Percentiles rank a stretch among this genome's conserved stretches.
Evolutionary conservation across 2,888 invertebrate species (phyloP).

Genomic region (Perizoma flavofasciatum): DNA sequence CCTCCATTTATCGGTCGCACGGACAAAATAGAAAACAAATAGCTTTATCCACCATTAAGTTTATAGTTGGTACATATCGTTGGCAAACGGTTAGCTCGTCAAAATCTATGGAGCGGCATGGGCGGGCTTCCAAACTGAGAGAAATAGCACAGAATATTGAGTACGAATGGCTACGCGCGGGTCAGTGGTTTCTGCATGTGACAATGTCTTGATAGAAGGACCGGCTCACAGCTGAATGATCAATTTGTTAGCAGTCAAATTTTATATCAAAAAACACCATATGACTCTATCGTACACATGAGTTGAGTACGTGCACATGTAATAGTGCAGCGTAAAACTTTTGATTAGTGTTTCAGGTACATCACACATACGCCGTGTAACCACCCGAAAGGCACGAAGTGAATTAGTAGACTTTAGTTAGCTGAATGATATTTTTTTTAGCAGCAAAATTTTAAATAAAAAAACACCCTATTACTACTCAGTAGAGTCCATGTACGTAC

Average conservation of each 20-base stretch:
- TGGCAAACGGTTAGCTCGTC: conserved; percentile 39
- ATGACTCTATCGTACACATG: no score
- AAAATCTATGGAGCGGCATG: conserved; percentile 38
- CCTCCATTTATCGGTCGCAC: conserved; percentile 27
- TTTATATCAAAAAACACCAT: no score
- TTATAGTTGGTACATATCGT: conserved; percentile 40
- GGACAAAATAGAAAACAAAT: conserved; percentile 39
- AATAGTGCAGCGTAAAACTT: no score
- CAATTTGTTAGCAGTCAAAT: not conserved
- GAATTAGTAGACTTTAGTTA: no score
- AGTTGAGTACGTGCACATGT: no score
- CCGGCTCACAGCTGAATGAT: not conserved
- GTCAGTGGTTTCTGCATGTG: conserved; percentile 18
- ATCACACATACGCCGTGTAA: no score
- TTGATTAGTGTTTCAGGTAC: no score
- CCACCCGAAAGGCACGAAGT: no score
- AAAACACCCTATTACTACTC: no score
- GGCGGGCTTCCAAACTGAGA: conserved; percentile 35
- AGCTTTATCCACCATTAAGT: conserved; percentile 38
- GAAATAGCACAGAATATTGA: conserved; percentile 18
- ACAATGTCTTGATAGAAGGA: conserved; percentile 13
- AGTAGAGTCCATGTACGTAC: no score
- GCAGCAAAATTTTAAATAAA: no score
- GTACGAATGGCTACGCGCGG: conserved; percentile 11
- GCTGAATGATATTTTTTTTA: no score